Evolutionary conservation across 2,888 invertebrate genomes (phyloP).

Genomic region (Polyommatus icarus): DNA sequence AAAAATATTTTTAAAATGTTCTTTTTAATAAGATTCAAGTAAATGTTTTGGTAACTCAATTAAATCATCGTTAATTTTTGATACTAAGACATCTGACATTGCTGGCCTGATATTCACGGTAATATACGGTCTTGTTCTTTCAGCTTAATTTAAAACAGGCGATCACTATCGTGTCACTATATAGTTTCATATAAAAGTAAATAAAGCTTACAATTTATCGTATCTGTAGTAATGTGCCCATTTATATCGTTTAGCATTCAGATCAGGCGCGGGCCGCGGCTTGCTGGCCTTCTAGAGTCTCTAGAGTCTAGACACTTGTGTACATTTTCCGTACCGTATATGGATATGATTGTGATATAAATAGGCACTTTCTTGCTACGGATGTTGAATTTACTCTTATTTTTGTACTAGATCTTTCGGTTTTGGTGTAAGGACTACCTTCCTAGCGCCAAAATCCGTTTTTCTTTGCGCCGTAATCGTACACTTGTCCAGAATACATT

Average conservation of each 20-base stretch:
- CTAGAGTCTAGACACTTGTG: not conserved
- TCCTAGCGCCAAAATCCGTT: too few species aligned
- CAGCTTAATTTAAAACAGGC: not conserved
- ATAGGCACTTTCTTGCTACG: not conserved
- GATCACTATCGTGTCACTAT: not conserved
- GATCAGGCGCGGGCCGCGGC: not conserved
- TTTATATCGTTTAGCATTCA: slow-evolving; percentile 1
- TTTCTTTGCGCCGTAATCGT: too few species aligned
- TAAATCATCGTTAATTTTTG: too few species aligned
- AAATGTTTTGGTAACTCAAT: too few species aligned
- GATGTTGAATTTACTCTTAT: not conserved
- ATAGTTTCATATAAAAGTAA: not conserved
- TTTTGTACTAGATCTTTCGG: too few species aligned
- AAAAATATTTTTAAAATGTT: too few species aligned
- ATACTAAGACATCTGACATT: too few species aligned
- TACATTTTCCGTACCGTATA: not conserved
- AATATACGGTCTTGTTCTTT: not conserved
- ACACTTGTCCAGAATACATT: too few species aligned
- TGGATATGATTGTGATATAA: not conserved
- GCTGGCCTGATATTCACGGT: too few species aligned
- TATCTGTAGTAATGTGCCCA: not conserved
- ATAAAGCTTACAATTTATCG: not conserved
- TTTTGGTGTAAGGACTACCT: too few species aligned
- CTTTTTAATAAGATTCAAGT: too few species aligned
- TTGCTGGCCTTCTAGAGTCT: not conserved